A percentile compares a stretch with the other conserved stretches of the same genome.
These are phyloP conservation scores for Myotis daubentonii DNA, from an alignment of 2,797 vertebrate genomes.

Conservation along the genomic window DNA sequence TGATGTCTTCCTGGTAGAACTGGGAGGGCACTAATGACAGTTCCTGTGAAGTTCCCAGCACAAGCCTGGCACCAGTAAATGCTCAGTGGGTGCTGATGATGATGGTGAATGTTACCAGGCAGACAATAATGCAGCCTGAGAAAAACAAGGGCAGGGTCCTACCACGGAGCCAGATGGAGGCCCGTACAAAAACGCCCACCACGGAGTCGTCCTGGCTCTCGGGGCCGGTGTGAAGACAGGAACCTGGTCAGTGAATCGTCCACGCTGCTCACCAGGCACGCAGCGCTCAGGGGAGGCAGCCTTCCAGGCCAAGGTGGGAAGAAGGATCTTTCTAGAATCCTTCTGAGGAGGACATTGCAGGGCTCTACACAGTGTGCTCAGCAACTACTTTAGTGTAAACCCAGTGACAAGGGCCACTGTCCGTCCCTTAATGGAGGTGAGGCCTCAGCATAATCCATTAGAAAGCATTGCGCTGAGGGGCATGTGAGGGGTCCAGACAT, in stretches of 20 bases:
- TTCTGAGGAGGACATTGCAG: not conserved
- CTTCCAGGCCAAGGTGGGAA: not conserved
- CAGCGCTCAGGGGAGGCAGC: not conserved
- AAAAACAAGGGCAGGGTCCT: not conserved
- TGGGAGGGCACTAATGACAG: not conserved
- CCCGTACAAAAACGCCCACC: not conserved
- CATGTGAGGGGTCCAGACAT: not conserved
- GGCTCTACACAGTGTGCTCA: not conserved
- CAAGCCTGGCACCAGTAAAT: not conserved
- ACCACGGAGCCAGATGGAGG: not conserved
- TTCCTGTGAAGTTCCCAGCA: not conserved
- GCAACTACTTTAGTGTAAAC: not conserved
- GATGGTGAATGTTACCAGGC: not conserved
- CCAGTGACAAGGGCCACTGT: not conserved
- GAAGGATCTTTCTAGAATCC: not conserved
- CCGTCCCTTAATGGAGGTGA: not conserved
- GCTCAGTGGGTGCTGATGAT: not conserved
- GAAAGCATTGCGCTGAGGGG: not conserved
- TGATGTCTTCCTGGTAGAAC: not conserved
- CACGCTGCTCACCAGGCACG: rapidly evolving
- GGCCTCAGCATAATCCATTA: not conserved
- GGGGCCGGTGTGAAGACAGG: not conserved
- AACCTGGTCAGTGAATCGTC: not conserved
- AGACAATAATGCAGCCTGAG: not conserved
- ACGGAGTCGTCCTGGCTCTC: not conserved